A percentile compares a stretch with the other conserved stretches of the same genome.
phyloP scores from a whole-genome alignment of 2,113 vertebrate genomes.

The Psophia crepitans region DNA sequence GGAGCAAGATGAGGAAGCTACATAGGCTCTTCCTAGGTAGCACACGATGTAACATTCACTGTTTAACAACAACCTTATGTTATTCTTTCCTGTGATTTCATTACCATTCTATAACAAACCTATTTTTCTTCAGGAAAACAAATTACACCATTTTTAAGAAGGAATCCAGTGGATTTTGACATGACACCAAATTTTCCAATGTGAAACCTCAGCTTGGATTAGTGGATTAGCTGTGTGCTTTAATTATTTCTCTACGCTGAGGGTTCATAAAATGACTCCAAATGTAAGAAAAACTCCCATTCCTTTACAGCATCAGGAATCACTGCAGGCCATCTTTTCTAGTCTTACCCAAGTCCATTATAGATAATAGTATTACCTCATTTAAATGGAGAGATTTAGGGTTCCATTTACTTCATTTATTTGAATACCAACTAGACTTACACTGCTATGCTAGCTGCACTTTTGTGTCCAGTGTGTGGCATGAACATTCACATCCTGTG shows the following conservation, averaged over 20 bases:
- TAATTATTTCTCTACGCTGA: background rate
- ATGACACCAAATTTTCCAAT: background rate
- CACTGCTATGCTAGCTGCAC: background rate
- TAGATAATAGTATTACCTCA: background rate
- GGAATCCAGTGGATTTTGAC: background rate
- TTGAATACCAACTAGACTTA: background rate
- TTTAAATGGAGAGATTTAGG: background rate
- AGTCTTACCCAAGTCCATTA: background rate
- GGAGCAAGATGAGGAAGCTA: background rate
- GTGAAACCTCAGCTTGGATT: background rate
- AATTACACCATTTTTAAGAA: background rate
- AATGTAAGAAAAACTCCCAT: background rate
- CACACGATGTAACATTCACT: background rate
- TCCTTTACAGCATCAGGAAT: background rate
- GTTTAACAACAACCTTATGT: background rate
- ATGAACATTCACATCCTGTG: background rate
- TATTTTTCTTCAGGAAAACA: background rate
- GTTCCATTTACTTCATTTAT: background rate
- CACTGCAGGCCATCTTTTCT: background rate
- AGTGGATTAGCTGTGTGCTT: background rate
- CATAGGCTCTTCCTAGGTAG: background rate
- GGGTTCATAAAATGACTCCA: background rate
- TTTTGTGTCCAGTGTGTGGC: background rate
- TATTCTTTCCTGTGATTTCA: background rate
- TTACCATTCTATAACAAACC: background rate